These are phyloP conservation scores for Acanthopagrus latus DNA, from an alignment of 2,797 vertebrate genomes.

Conservation along the genomic window DNA sequence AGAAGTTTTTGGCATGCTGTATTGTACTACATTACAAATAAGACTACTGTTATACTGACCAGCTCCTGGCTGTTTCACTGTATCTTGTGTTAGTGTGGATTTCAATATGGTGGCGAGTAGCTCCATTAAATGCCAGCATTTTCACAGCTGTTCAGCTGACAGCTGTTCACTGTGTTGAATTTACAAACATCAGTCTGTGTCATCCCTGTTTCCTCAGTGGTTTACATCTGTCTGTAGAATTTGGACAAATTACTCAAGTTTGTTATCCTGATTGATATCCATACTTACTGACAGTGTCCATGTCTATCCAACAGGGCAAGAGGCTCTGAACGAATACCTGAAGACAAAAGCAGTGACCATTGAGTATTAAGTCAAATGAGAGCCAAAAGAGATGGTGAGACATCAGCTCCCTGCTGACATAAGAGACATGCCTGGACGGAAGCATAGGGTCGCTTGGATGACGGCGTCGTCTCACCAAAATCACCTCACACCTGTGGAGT, in stretches of 20 bases:
- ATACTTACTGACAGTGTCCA: background rate
- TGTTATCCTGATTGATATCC: background rate
- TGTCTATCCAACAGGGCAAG: constrained; percentile 86
- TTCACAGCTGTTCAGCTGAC: background rate
- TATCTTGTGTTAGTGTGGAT: no score
- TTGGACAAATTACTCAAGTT: background rate
- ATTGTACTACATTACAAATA: no score
- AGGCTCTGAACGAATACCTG: constrained; percentile 92
- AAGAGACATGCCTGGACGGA: background rate
- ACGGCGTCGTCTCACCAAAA: background rate
- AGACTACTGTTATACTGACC: no score
- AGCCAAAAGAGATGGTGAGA: background rate
- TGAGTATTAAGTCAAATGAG: constrained; percentile 83
- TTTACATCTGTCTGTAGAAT: background rate
- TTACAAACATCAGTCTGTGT: background rate
- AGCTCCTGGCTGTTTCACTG: no score
- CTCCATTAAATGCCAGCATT: background rate
- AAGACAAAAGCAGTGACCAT: constrained; percentile 91
- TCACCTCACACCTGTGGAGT: background rate
- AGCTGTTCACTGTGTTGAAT: background rate
- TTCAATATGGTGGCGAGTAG: background rate
- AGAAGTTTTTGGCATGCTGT: no score
- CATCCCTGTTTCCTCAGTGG: background rate
- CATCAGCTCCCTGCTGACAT: background rate
- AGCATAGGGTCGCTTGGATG: no score